Conservation (phyloP, 2,113 vertebrate species). For the Sceloporus tristichus region DNA sequence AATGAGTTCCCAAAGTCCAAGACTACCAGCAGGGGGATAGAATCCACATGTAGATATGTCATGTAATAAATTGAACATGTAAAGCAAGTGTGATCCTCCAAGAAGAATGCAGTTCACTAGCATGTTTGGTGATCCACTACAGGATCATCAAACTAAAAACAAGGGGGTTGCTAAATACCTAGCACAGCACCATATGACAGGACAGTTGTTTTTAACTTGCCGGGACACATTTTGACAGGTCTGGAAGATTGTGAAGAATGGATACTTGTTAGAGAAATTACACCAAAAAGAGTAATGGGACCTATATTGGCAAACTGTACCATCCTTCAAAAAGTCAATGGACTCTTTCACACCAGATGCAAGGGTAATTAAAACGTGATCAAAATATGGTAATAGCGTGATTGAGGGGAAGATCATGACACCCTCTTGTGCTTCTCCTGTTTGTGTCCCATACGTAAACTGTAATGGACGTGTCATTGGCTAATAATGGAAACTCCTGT, state of each 20-base stretch:
- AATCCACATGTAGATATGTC: not conserved
- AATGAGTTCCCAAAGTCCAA: not conserved
- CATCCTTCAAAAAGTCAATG: not conserved
- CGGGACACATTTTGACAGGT: not conserved
- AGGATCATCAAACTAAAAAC: not conserved
- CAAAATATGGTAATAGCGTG: too few species aligned
- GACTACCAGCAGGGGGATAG: not conserved
- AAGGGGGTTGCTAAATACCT: not conserved
- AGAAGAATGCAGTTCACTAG: not conserved
- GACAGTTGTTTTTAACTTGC: not conserved
- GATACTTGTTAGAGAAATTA: not conserved
- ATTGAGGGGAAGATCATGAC: too few species aligned
- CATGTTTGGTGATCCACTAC: not conserved
- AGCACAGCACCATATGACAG: too few species aligned
- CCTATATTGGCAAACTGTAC: not conserved
- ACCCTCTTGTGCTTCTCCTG: too few species aligned
- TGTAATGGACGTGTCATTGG: too few species aligned
- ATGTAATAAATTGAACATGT: not conserved
- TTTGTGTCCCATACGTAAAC: too few species aligned
- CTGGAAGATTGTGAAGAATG: not conserved
- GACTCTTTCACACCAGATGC: too few species aligned
- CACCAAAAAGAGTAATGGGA: not conserved
- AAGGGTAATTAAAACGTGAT: too few species aligned
- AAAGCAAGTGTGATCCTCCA: not conserved
- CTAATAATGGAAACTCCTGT: too few species aligned